Evolutionary conservation across 2,888 invertebrate genomes (phyloP).

Genomic region (Actias luna): DNA sequence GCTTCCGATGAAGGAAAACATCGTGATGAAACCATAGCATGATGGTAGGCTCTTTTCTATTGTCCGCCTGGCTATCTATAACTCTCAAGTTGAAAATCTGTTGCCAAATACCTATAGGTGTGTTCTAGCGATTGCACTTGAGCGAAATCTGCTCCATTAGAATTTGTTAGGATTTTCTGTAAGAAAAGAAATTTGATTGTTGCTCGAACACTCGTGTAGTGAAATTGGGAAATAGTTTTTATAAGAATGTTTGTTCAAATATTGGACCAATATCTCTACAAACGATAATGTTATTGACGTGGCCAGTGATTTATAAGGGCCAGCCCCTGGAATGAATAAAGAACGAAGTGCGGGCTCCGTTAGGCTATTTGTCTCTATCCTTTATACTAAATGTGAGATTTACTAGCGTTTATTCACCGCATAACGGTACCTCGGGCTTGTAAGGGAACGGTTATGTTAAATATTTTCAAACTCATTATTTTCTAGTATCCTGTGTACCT

Average conservation of each 20-base stretch:
- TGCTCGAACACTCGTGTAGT: too few relatives aligned
- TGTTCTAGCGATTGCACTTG: too few relatives aligned
- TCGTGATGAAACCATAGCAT: too few relatives aligned
- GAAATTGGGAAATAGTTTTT: neutral
- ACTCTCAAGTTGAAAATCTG: too few relatives aligned
- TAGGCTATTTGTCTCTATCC: slow-evolving; percentile 73
- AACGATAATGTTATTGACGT: slow-evolving; percentile 49
- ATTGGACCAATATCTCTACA: slow-evolving; percentile 18
- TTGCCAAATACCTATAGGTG: too few relatives aligned
- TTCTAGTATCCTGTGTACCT: neutral
- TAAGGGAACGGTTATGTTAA: slow-evolving; percentile 15
- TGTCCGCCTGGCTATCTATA: too few relatives aligned
- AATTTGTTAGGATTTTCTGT: too few relatives aligned
- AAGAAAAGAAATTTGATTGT: too few relatives aligned
- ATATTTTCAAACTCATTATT: slow-evolving; percentile 3
- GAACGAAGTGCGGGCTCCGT: slow-evolving; percentile 49
- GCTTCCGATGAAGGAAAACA: too few relatives aligned
- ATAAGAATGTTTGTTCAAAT: slow-evolving; percentile 15
- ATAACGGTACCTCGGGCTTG: slow-evolving; percentile 24
- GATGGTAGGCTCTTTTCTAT: too few relatives aligned
- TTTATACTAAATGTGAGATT: slow-evolving; percentile 72
- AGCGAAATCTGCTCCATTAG: too few relatives aligned
- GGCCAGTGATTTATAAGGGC: slow-evolving; percentile 53
- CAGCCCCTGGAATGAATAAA: slow-evolving; percentile 69
- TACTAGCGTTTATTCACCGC: slow-evolving; percentile 54